Percentiles rank a stretch among this genome's conserved stretches.
Evolutionary conservation across 2,888 invertebrate genomes (phyloP).

Genomic region (Eurytoma adleriae): DNA sequence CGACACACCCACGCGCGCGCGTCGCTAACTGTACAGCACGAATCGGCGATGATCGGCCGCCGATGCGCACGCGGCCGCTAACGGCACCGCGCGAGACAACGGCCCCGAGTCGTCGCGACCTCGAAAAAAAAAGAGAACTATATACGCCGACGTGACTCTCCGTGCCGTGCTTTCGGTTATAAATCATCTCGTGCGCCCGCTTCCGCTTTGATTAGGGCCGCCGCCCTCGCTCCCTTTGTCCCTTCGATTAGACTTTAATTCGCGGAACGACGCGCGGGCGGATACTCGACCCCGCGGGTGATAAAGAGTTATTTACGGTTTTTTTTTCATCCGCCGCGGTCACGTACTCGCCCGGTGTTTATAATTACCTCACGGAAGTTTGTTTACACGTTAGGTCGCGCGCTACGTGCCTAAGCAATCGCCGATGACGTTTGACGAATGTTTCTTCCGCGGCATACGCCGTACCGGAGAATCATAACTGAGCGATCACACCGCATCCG

Average conservation of each 20-base stretch:
- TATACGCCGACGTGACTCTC: too few relatives aligned
- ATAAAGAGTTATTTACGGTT: background rate
- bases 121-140: background rate
- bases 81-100: background rate
- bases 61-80: background rate
- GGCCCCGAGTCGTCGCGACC: slow-evolving; percentile 32
- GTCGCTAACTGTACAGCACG: slow-evolving; percentile 1
- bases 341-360: background rate
- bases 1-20: slow-evolving; percentile 16
- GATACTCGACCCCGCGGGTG: slow-evolving; percentile 3
- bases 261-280: background rate
- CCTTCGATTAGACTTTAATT: slow-evolving; percentile 40
- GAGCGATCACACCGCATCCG: too few relatives aligned
- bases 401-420: too few relatives aligned
- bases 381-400: background rate
- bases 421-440: too few relatives aligned
- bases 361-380: background rate
- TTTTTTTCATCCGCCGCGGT: background rate
- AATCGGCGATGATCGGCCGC: slow-evolving; percentile 8
- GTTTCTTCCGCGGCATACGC: too few relatives aligned
- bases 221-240: slow-evolving; percentile 16
- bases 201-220: slow-evolving; percentile 40
- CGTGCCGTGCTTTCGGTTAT: slow-evolving; percentile 29
- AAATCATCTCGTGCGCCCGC: slow-evolving; percentile 18
- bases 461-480: too few relatives aligned